Evolutionary conservation across 2,888 invertebrate genomes (phyloP).

Genomic region (Melipona beecheii): DNA sequence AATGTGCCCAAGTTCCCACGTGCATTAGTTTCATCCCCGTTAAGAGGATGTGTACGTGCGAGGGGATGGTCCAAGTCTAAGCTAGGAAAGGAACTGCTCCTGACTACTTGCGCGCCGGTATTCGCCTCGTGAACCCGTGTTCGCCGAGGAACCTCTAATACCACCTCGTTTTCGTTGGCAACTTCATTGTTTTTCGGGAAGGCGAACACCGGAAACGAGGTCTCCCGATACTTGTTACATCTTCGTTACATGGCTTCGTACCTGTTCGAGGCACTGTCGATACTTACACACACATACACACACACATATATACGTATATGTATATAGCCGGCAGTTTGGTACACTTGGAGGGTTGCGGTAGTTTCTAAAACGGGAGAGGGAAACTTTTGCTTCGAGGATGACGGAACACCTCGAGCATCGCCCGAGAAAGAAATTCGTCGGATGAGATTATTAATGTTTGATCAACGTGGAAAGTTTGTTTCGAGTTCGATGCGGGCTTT

Average conservation of each 20-base stretch:
- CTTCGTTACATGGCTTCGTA: constrained; percentile 3
- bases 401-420: constrained; percentile 6
- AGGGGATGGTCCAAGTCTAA: constrained; percentile 39
- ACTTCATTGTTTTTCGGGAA: constrained; percentile 29
- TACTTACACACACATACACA: not conserved
- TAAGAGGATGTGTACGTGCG: constrained; percentile 64
- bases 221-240: constrained; percentile 3
- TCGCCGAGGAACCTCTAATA: constrained; percentile 18
- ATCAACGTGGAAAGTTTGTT: not conserved
- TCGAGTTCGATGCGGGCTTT: constrained; percentile 2
- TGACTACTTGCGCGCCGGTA: constrained; percentile 25
- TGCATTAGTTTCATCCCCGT: constrained; percentile 66
- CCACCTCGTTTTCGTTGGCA: constrained; percentile 4
- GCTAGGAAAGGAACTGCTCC: constrained; percentile 43
- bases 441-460: constrained; percentile 23
- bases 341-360: not conserved
- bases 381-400: constrained; percentile 9
- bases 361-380: not conserved
- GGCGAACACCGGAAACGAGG: constrained; percentile 13
- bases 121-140: constrained; percentile 32
- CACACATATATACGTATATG: no score
- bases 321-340: not conserved
- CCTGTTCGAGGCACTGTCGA: not conserved
- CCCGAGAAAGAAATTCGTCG: constrained; percentile 1
- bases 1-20: constrained; percentile 69